phyloP scores from a whole-genome alignment of 1,140 invertebrate genomes.

The Propsilocerus akamusi region DNA sequence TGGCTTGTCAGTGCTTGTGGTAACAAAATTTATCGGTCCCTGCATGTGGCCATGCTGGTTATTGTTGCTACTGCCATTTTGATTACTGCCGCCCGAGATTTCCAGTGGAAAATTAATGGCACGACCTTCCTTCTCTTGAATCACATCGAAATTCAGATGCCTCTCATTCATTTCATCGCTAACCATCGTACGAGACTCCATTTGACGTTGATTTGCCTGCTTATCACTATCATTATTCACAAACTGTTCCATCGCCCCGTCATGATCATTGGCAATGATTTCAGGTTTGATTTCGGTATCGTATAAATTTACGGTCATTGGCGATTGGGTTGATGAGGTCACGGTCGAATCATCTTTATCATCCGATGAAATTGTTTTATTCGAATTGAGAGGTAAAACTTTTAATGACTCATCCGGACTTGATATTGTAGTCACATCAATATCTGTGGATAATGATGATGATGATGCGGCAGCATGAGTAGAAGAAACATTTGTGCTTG shows the following conservation, averaged over 20 bases:
- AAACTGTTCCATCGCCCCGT: not conserved
- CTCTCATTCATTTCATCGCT: not conserved
- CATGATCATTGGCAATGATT: not conserved
- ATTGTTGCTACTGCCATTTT: not conserved
- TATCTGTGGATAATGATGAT: not conserved
- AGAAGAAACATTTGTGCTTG: not conserved
- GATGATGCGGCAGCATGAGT: not conserved
- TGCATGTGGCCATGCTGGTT: not conserved
- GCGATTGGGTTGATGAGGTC: not conserved
- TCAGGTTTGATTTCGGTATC: not conserved
- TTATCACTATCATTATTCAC: slow-evolving; percentile 3
- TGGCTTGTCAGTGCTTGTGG: not conserved
- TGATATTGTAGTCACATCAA: slow-evolving; percentile 1
- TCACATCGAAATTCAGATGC: not conserved
- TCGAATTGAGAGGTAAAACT: not conserved
- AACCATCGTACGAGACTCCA: no score
- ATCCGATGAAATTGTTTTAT: not conserved
- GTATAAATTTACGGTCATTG: not conserved
- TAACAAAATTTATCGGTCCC: not conserved
- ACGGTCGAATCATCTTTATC: not conserved
- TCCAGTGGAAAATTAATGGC: slow-evolving; percentile 1
- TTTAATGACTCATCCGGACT: slow-evolving; percentile 1
- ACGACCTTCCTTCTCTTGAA: not conserved
- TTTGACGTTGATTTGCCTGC: not conserved
- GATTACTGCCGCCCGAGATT: not conserved